Conservation (phyloP, 1,140 invertebrate species). For the Drosophila cardini region DNA sequence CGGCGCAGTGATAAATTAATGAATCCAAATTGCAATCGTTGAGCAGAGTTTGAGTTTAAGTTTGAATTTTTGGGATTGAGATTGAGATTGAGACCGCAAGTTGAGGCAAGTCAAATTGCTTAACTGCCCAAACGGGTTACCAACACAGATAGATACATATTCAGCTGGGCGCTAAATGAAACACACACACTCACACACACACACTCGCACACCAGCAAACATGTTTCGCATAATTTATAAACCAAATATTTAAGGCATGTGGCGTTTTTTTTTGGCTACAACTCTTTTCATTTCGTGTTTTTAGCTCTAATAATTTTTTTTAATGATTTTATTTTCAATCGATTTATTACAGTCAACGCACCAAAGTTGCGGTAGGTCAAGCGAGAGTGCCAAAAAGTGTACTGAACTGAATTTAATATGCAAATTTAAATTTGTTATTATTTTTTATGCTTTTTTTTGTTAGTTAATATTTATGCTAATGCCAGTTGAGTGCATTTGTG, state of each 20-base stretch:
- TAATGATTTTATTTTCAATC: conserved; percentile 15
- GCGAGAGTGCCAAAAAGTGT: conserved; percentile 51
- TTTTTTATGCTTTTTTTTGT: conserved; percentile 24
- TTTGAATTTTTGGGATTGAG: no score
- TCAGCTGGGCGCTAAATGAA: conserved; percentile 37
- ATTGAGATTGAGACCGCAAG: conserved; percentile 26
- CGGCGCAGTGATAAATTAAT: conserved; percentile 71
- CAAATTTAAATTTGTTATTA: conserved; percentile 25
- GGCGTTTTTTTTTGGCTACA: conserved; percentile 26
- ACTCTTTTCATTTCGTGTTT: conserved; percentile 26
- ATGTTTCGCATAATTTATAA: conserved; percentile 52
- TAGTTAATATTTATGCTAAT: conserved; percentile 39
- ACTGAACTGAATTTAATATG: conserved; percentile 46
- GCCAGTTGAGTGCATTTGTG: conserved; percentile 16
- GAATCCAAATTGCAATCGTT: conserved; percentile 68
- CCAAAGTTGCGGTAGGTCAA: conserved; percentile 69
- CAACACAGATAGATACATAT: conserved; percentile 37
- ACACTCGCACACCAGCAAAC: conserved; percentile 22
- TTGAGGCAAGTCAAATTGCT: conserved; percentile 20
- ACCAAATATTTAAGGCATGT: conserved; percentile 46
- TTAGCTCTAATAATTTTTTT: conserved; percentile 41
- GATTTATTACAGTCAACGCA: conserved; percentile 29
- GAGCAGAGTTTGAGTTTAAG: conserved; percentile 27
- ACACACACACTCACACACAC: conserved; percentile 28
- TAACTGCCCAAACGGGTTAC: conserved; percentile 51